phyloP scores from a whole-genome alignment of 2,888 invertebrate genomes.

The Alentia gelatinosa region DNA sequence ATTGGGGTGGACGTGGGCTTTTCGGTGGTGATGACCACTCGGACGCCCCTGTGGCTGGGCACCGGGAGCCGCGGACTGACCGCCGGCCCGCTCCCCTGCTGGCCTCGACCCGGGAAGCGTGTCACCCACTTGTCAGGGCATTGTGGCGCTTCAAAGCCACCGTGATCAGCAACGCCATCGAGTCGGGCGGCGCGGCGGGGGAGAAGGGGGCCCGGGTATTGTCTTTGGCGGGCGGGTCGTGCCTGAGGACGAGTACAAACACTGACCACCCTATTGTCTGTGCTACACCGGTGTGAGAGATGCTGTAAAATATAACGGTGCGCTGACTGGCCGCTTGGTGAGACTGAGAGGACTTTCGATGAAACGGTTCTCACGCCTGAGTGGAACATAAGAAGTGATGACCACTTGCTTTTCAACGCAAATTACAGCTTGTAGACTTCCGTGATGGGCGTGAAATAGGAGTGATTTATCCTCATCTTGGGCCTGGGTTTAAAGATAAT shows the following conservation, averaged over 20 bases:
- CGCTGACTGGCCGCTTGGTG: background rate
- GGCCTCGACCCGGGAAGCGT: background rate
- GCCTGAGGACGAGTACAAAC: background rate
- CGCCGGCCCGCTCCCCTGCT: background rate
- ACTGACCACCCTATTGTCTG: background rate
- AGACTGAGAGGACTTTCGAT: background rate
- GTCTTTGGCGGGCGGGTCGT: background rate
- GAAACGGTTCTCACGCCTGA: background rate
- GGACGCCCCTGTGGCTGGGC: background rate
- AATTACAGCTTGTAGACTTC: background rate
- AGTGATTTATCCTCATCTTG: slow-evolving; percentile 1
- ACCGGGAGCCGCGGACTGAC: background rate
- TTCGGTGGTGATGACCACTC: background rate
- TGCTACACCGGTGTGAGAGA: background rate
- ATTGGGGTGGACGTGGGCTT: background rate
- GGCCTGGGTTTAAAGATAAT: too few relatives aligned
- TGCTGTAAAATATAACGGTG: background rate
- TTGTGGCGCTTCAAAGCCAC: background rate
- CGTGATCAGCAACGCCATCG: slow-evolving; percentile 21
- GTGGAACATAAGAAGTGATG: background rate
- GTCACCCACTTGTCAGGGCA: background rate
- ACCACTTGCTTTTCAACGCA: background rate
- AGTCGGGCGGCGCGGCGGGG: background rate
- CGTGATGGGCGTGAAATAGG: background rate
- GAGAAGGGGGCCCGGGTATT: background rate